Base-by-base conservation (phyloP, 2,113 vertebrate genomes). In the Vulpes vulpes region DNA sequence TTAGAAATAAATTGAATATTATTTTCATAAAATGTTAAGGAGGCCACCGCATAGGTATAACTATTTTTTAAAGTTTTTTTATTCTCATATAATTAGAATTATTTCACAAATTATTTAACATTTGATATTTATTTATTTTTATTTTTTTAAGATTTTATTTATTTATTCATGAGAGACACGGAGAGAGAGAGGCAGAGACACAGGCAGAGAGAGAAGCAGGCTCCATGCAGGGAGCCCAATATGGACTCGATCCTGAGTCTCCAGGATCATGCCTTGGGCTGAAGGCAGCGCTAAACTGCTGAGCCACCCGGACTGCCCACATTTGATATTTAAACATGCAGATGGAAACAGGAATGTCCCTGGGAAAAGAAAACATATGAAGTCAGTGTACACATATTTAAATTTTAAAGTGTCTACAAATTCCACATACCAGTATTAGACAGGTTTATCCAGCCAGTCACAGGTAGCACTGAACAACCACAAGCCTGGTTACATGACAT, bases 1-100 rank as follows among this genome's bases (percentile, higher is more conserved):
- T 86, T 83, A 87, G 69, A 92, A 67, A 57, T 32, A 82, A 95
- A 55, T 43, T 69, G 23, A 96, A 96, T 93, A 96, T 82, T 59
- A 59, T 76, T 69, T 93, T 80, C 69, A 2, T 17, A 82, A 92
- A 93, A 91, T 89, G 12, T 82, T 60, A 88, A 27, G 86, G 78
- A 97, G 23, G 20, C 11, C 62, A 82, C 17, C 27, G 51, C 3
- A 19, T 64, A 92, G 9, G 20, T 32, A 0, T 23, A 55, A 79
- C 11, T 67, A 55, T 10, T 64, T n/a, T 84, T 84, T 43, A 60
- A 88, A 10, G 27, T 49, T 91, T 51, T 78, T 14, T 73, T 89
- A 82, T 43, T 62, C 32, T 87, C 79, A 74, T 49, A 69, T 30
- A 85, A 85, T 78, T 82, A 92, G 19, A 97, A 79, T 92, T 59